A percentile compares a stretch with the other conserved stretches of the same genome.
Evolutionary conservation across 2,797 vertebrate species (phyloP).

Genomic region (Eulemur coronatus): DNA sequence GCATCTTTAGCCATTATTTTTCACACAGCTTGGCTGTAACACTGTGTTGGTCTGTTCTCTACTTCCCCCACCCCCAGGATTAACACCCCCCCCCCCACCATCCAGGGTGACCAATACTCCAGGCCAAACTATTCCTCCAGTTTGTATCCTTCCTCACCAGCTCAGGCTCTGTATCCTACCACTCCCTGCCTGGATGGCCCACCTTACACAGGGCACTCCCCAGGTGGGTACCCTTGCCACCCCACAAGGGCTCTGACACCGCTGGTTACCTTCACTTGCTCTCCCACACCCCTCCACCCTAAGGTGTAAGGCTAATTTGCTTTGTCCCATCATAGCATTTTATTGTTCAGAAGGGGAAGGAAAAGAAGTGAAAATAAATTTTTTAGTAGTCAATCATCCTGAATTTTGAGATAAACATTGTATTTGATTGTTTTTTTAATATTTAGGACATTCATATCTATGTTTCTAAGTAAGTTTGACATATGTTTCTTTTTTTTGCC

Average conservation of each 20-base stretch:
- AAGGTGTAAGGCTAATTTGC: neutral
- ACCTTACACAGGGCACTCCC: no score
- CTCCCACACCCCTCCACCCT: neutral
- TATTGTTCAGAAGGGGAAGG: neutral
- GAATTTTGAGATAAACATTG: neutral
- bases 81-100: no score
- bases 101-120: neutral
- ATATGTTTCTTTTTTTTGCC: neutral
- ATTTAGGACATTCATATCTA: neutral
- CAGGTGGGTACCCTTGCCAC: neutral
- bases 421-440: neutral
- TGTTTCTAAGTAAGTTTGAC: neutral
- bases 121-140: neutral
- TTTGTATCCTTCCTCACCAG: no score
- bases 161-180: neutral
- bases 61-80: fast-evolving
- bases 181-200: fast-evolving
- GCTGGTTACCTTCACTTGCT: no score
- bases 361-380: neutral
- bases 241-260: no score
- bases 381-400: neutral
- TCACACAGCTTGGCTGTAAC: neutral
- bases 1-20: fast-evolving
- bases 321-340: neutral
- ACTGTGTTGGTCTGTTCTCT: neutral